Base-by-base conservation (phyloP, 1,140 invertebrate species). In the Cyrtorhinus lividipennis region DNA sequence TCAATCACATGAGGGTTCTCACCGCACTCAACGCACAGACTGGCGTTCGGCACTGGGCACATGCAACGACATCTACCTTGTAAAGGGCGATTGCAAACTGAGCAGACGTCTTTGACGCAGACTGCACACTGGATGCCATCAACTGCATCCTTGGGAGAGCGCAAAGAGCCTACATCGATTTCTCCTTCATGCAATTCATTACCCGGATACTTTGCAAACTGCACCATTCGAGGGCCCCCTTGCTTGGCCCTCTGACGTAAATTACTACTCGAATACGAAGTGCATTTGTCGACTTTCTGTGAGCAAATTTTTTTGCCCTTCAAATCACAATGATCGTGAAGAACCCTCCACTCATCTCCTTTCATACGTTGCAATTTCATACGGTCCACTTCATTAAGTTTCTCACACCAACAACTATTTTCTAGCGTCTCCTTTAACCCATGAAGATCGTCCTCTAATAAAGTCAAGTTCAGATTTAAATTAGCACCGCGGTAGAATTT, bases 391-490 rank as follows among this genome's bases (percentile, higher is more conserved):
- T 53, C 48, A 20, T 53, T 20, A 5, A 53, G 20, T 15, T 53
- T 53, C 5, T 10, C 10, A 20, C 48, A 53, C 48, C 48, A 53
- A 22, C 48, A 53, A 8, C 10, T 10, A 38, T 15, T 38, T 12
- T 53, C 48, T 3, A 53, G 20, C 10, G 48, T 5, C 20, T 53
- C 48, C 20, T 53, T 53, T 5, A 22, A 13, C 10, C 5, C 5
- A 10, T 8, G n/a, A 10, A 8, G 3, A 8, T 53, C 48, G 5
- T 53, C 48, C 20, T 53, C 48, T 5, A 53, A 10, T 22, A 53
- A 22, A 22, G 48, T 53, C 48, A 53, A 20, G 48, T 53, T 53
- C 5, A 53, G 48, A 53, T 53, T 53, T 20, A 53, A 53, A 53
- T 53, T 53, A 8, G 48, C 48, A 13, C 48, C 48, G 8, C 48